Base-by-base conservation (phyloP, 2,888 invertebrate genomes). In the Eilema depressum region DNA sequence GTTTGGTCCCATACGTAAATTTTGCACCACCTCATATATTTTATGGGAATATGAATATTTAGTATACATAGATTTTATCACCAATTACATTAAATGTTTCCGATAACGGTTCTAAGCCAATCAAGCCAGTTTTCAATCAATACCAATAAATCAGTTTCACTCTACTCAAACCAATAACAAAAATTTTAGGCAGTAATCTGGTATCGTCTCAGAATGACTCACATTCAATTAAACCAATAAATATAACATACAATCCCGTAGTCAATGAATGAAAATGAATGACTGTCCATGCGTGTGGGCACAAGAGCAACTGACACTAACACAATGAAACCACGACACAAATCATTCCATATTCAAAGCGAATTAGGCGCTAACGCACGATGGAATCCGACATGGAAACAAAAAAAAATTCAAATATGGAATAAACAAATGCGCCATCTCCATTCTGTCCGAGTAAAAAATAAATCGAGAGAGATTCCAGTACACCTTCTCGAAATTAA, bases 341-440 rank as follows among this genome's bases (percentile, higher is more conserved):
- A 91, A 89, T 91, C 88, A 89, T 86, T 88, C 84, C 80, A 78
- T 84, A 84, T 83, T 88, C 82, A 86, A 87, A 86, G 83, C 77
- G 81, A 90, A 91, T 91, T 88, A 88, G 85, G 80, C 85, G 84
- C 75, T 75, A 86, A 86, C 76, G 74, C 77, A 82, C 74, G 75
- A 69, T 74, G 83, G 81, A 82, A 85, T 81, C 76, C 70, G 72
- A 76, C 70, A 71, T 63, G 57, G 30, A 66, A 63, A 25, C 14
- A 37, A 37, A 37, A 37, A 70, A 75, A 70, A 74, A 69, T 56
- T 65, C 25, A 65, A 74, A 74, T 67, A 76, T 60, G 37, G 63
- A 69, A 68, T 68, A 73, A 74, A 71, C 78, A 75, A 75, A 77
- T 71, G 71, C 56, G 70, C 71, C 68, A 75, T 74, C 69, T 73